phyloP scores from a whole-genome alignment of 2,797 vertebrate genomes.

The Orientallactaga sibirica region DNA sequence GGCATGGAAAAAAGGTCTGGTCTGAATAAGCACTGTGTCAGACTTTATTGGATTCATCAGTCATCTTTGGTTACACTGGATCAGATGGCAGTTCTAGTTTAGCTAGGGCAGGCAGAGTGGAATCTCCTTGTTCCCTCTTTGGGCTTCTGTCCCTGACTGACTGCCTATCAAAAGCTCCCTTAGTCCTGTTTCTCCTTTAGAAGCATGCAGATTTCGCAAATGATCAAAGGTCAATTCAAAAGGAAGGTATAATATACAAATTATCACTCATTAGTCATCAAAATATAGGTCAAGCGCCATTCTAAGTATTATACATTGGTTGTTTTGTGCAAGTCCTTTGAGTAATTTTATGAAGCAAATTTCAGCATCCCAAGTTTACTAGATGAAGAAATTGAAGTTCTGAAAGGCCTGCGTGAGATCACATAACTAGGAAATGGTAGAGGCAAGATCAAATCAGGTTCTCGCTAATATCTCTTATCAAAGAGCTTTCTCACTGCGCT shows the following conservation, averaged over 20 bases:
- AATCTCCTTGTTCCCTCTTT: too few species aligned
- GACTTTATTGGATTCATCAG: too few species aligned
- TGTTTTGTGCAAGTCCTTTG: neutral
- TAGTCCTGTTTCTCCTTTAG: neutral
- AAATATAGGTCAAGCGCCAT: neutral
- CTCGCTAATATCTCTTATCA: conserved; percentile 21
- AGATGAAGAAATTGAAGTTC: conserved; percentile 41
- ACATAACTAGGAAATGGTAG: conserved; percentile 24
- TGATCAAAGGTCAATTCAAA: conserved; percentile 24
- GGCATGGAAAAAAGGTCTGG: neutral
- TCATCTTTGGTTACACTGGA: too few species aligned
- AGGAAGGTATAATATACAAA: neutral
- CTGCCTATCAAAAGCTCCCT: too few species aligned
- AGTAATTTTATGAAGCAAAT: conserved; percentile 37
- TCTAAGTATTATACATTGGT: neutral
- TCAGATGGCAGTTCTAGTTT: too few species aligned
- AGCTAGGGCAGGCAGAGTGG: too few species aligned
- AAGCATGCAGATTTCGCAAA: neutral
- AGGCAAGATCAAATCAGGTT: conserved; percentile 17
- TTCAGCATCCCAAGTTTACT: conserved; percentile 38
- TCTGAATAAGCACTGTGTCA: too few species aligned
- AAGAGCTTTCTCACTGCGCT: conserved; percentile 9
- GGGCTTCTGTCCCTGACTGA: too few species aligned
- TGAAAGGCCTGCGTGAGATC: neutral
- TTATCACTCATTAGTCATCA: neutral